Conservation (phyloP, 1,140 invertebrate species). For the Hyles euphorbiae region DNA sequence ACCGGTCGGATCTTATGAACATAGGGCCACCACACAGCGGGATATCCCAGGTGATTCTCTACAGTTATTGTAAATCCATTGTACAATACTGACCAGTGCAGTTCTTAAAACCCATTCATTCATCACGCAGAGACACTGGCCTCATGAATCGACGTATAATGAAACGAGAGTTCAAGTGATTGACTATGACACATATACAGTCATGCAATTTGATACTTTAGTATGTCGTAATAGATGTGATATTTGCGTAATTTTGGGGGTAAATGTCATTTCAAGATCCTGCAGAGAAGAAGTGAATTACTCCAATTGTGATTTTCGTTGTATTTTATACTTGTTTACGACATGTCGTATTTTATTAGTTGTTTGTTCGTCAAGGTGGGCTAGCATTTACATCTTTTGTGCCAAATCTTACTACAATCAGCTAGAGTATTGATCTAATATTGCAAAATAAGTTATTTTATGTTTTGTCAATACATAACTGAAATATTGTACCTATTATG, state of each 20-base stretch:
- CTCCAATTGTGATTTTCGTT: slow-evolving; percentile 49
- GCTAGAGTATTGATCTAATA: too few relatives aligned
- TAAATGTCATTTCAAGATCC: slow-evolving; percentile 8
- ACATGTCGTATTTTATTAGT: slow-evolving; percentile 47
- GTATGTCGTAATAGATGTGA: background rate
- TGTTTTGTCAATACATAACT: too few relatives aligned
- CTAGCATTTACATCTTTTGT: background rate
- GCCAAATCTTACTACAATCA: too few relatives aligned
- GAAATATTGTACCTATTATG: too few relatives aligned
- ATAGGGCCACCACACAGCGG: too few relatives aligned
- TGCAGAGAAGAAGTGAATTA: slow-evolving; percentile 48
- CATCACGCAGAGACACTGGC: slow-evolving; percentile 30
- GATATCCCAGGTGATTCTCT: too few relatives aligned
- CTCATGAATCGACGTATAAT: background rate
- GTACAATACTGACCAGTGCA: slow-evolving; percentile 3
- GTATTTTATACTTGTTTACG: slow-evolving; percentile 57
- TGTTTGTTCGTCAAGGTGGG: slow-evolving; percentile 31
- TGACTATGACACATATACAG: background rate
- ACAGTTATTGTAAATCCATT: too few relatives aligned
- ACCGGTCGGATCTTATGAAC: too few relatives aligned
- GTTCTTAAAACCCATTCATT: slow-evolving; percentile 44
- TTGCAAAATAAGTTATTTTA: too few relatives aligned
- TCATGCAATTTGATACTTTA: background rate
- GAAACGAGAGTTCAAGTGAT: background rate
- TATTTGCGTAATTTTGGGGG: background rate